A percentile compares a stretch with the other conserved stretches of the same genome.
phyloP scores from a whole-genome alignment of 2,113 vertebrate genomes.

The Morone saxatilis region DNA sequence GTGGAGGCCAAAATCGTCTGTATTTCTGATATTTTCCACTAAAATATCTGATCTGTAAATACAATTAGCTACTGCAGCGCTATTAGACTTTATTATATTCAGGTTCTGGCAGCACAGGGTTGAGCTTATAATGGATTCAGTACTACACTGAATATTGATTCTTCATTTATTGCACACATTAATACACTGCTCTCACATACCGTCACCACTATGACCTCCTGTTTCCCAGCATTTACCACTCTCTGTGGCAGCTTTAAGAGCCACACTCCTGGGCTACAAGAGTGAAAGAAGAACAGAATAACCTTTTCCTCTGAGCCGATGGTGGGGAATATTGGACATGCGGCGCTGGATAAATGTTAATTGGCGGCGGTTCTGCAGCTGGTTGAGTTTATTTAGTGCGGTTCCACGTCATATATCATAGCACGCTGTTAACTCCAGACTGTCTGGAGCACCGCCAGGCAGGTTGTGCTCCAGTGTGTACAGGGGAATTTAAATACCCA shows the following conservation, averaged over 20 bases:
- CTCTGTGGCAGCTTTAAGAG: not conserved
- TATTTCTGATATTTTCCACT: not conserved
- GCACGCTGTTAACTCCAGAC: slow-evolving; percentile 8
- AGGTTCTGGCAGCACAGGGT: too few relatives aligned
- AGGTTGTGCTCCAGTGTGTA: not conserved
- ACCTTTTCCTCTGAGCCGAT: not conserved
- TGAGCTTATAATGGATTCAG: too few relatives aligned
- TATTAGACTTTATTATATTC: too few relatives aligned
- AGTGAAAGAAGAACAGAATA: not conserved
- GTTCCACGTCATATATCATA: slow-evolving; percentile 10
- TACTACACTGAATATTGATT: too few relatives aligned
- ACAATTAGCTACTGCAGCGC: not conserved
- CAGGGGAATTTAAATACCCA: not conserved
- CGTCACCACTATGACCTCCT: too few relatives aligned
- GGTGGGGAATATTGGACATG: slow-evolving; percentile 13
- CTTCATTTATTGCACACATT: too few relatives aligned
- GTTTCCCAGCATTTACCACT: not conserved
- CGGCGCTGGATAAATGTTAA: slow-evolving; percentile 5
- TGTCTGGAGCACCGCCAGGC: not conserved
- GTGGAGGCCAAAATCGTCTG: too few relatives aligned
- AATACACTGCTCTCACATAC: too few relatives aligned
- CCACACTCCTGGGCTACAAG: not conserved
- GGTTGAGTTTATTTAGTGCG: slow-evolving; percentile 26
- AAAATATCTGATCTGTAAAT: not conserved
- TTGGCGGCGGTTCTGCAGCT: not conserved